Conservation (phyloP, 2,113 vertebrate genomes). For the Pseudorhombus dupliciocellatus region DNA sequence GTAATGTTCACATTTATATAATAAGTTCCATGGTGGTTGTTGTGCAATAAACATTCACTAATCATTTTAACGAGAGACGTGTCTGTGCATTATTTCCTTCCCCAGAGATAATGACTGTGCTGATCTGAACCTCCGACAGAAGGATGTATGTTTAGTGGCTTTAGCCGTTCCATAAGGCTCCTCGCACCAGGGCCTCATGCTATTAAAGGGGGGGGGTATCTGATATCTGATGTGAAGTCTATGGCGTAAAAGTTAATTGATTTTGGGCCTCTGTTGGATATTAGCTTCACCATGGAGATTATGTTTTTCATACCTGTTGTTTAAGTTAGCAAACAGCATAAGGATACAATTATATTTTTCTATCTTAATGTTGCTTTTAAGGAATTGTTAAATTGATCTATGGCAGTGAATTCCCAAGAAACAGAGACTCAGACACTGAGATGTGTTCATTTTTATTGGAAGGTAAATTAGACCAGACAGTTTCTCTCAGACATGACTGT, state of each 20-base stretch:
- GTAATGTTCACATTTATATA: conserved; percentile 21
- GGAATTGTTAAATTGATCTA: background rate
- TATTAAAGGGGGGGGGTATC: no score
- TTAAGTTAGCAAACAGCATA: no score
- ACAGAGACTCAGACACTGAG: background rate
- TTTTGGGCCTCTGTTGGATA: no score
- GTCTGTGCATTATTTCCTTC: background rate
- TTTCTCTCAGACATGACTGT: conserved; percentile 3
- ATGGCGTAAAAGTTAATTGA: no score
- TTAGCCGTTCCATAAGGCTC: background rate
- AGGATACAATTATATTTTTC: no score
- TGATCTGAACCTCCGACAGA: background rate
- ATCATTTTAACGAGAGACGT: conserved; percentile 5
- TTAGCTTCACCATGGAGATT: no score
- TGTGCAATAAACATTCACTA: conserved; percentile 38
- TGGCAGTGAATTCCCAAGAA: background rate
- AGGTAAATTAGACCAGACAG: conserved; percentile 15
- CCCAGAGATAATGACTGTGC: background rate
- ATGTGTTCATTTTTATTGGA: background rate
- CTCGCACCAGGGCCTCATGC: no score
- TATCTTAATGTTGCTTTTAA: background rate
- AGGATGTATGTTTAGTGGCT: background rate
- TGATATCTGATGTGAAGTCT: no score
- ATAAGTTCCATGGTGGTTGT: conserved; percentile 10
- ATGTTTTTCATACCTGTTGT: no score